These are phyloP conservation scores for Ormyrus labotus DNA, from an alignment of 2,888 invertebrate genomes.

Conservation along the genomic window DNA sequence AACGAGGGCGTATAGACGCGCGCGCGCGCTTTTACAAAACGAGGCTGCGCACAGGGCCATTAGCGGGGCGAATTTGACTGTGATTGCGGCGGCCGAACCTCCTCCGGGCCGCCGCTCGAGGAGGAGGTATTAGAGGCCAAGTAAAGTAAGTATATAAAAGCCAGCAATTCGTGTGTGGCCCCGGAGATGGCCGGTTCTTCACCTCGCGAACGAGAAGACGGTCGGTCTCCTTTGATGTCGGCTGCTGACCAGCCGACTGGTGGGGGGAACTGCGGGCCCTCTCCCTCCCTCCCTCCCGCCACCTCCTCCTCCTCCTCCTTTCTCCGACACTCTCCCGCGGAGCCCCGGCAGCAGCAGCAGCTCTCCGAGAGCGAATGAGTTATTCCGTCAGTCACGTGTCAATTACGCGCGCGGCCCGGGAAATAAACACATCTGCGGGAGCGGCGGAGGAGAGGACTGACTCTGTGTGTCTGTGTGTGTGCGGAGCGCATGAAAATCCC, in stretches of 20 bases:
- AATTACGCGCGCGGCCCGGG: conserved; percentile 32
- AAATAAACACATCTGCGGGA: conserved; percentile 37
- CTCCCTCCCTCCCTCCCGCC: conserved; percentile 39
- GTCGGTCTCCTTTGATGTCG: conserved; percentile 75
- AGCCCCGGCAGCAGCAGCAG: background rate
- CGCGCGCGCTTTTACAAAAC: conserved; percentile 38
- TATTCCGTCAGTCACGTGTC: conserved; percentile 50
- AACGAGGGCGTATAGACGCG: background rate
- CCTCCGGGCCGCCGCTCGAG: background rate
- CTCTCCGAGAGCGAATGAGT: conserved; percentile 11
- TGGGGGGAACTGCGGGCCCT: conserved; percentile 62
- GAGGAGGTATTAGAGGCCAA: too few relatives aligned
- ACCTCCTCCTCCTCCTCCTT: conserved; percentile 19
- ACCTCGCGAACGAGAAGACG: conserved; percentile 74
- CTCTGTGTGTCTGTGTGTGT: too few relatives aligned
- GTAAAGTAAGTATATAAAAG: conserved; percentile 74
- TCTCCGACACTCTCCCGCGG: conserved; percentile 26
- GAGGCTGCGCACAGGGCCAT: conserved; percentile 53
- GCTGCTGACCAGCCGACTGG: conserved; percentile 68
- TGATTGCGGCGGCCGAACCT: conserved; percentile 60
- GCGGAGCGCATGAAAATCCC: too few relatives aligned
- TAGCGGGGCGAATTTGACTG: conserved; percentile 63
- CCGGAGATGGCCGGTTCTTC: conserved; percentile 76
- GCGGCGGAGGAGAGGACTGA: background rate
- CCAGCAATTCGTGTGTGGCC: conserved; percentile 75